Evolutionary conservation across 2,113 vertebrate genomes (phyloP), one percentile per base, ranked within the genome.

Genomic region (Brienomyrus longianalis): DNA sequence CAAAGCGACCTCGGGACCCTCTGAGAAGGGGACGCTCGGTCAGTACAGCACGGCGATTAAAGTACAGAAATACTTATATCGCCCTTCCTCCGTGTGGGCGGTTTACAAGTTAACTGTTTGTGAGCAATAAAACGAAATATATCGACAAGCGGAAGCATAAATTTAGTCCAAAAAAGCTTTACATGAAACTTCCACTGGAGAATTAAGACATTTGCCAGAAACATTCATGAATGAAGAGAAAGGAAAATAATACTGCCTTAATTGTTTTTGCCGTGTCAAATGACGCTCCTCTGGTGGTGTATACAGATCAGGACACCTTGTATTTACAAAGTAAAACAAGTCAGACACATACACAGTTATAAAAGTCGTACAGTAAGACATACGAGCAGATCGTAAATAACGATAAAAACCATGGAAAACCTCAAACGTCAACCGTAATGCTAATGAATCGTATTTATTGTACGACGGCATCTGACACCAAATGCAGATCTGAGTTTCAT

Each of bases 371-470:
- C 56, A 66, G 56, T 56, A 52, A 80, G 89, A 74, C 50, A 39
- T 66, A 87, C 62, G 10, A 5, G 23, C 59, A 66, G 31, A 62
- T 51, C 88, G 90, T 90, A 90, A 91, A 92, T 88, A 91, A 74
- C 89, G 56, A 80, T 8, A 66, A 56, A 77, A 91, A 83, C 90
- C 90, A 86, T 83, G 91, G 90, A 90, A 19, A 80, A 39, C 35
- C 88, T 23, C 59, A 47, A 89, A 90, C 62, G 92, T 91, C 91
- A 91, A 93, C 90, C 87, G 62, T 90, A 92, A 43, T 43, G 15
- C 27, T 43, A 92, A 88, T 91, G 91, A 85, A 52, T 70, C 88
- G 90, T 90, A 89, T 91, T 91, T 93, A 91, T 91, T 90, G 83
- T 90, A 66, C 56, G 80, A 85, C 89, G 90, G 89, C 59, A 11